These are phyloP conservation scores for Tetropium fuscum DNA, from an alignment of 2,888 invertebrate genomes.

Conservation along the genomic window DNA sequence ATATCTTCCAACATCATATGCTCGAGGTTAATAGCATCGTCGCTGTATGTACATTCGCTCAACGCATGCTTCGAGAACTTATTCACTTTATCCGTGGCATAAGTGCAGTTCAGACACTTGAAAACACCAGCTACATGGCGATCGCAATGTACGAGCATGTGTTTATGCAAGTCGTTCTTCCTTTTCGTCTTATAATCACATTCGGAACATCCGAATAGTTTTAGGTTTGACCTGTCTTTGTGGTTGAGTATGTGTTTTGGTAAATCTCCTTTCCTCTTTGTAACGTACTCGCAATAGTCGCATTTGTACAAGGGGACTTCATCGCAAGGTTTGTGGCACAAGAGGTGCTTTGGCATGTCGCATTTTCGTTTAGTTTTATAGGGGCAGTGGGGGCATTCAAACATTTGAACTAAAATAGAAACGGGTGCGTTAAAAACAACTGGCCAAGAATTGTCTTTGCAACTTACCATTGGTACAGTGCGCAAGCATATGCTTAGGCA, in stretches of 20 bases:
- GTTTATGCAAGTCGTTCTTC: slow-evolving; percentile 49
- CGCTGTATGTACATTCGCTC: slow-evolving; percentile 36
- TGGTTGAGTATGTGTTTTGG: slow-evolving; percentile 43
- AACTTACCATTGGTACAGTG: slow-evolving; percentile 43
- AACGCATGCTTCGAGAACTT: slow-evolving; percentile 47
- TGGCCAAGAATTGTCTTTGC: not conserved
- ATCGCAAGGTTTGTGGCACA: slow-evolving; percentile 37
- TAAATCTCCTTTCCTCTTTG: slow-evolving; percentile 46
- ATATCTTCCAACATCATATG: slow-evolving; percentile 39
- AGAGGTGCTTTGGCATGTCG: slow-evolving; percentile 45
- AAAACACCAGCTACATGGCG: slow-evolving; percentile 39
- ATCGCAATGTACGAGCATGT: slow-evolving; percentile 48
- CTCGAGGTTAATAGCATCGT: slow-evolving; percentile 28
- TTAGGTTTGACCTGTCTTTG: slow-evolving; percentile 25
- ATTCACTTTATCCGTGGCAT: slow-evolving; percentile 40
- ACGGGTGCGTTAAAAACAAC: no score
- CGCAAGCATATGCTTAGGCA: slow-evolving; percentile 49
- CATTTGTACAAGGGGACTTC: slow-evolving; percentile 40
- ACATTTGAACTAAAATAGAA: slow-evolving; percentile 30
- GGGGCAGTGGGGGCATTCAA: slow-evolving; percentile 39
- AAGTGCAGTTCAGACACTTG: slow-evolving; percentile 48
- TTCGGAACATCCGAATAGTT: slow-evolving; percentile 36
- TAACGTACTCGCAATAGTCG: slow-evolving; percentile 44
- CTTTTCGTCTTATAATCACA: slow-evolving; percentile 41
- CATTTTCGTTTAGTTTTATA: slow-evolving; percentile 44